Percentiles rank a stretch among this genome's conserved stretches.
phyloP scores from a whole-genome alignment of 2,113 vertebrate genomes.

The Rhombomys opimus region DNA sequence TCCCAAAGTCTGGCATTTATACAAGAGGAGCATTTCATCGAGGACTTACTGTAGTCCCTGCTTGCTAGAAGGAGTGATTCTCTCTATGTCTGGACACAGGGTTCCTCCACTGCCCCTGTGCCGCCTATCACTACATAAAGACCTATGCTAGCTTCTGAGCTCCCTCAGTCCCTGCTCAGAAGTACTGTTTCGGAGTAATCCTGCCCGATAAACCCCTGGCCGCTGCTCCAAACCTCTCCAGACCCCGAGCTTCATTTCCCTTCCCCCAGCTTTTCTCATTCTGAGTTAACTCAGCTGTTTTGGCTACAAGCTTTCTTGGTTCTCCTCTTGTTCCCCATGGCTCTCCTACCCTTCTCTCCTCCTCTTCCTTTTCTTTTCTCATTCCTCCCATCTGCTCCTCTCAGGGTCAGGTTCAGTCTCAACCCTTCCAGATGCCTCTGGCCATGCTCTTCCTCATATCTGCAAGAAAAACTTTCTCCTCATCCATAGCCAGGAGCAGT shows the following conservation, averaged over 20 bases:
- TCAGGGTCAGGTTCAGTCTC: neutral
- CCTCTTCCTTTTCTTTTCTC: neutral
- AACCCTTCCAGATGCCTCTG: neutral
- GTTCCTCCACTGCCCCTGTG: neutral
- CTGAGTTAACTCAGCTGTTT: neutral
- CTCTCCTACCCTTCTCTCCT: too few species aligned
- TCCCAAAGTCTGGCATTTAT: neutral
- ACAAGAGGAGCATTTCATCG: neutral
- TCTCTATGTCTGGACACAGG: neutral
- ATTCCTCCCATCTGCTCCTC: neutral
- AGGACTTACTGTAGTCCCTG: neutral
- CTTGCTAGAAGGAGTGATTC: neutral
- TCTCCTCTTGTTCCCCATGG: neutral
- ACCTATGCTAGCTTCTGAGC: neutral
- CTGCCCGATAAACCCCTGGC: neutral
- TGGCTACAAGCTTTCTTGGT: neutral
- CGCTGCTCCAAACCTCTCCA: neutral
- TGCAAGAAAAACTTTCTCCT: neutral
- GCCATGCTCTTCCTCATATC: neutral
- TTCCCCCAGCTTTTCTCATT: neutral
- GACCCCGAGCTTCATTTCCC: neutral
- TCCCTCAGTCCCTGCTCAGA: neutral
- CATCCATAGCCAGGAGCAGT: neutral
- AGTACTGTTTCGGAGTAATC: neutral
- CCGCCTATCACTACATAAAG: neutral